phyloP scores from a whole-genome alignment of 2,797 vertebrate species.

The Mormyrops boulengeri region DNA sequence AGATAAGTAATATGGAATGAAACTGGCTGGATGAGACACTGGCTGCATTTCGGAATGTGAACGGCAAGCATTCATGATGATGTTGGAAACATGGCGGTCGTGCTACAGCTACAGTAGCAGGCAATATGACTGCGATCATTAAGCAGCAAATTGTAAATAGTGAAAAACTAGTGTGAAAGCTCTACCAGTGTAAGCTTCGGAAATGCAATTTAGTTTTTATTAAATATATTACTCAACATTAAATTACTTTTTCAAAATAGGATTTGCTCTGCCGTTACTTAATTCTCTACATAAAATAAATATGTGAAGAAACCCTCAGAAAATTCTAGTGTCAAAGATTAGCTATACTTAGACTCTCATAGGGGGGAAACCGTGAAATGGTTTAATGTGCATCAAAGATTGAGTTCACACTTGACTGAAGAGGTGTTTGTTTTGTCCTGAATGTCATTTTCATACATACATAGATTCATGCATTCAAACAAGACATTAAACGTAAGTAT shows the following conservation, averaged over 20 bases:
- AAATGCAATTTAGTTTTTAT: constrained; percentile 43
- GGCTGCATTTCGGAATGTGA: neutral
- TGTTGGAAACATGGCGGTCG: too few species aligned
- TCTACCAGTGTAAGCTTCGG: constrained; percentile 33
- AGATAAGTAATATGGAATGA: neutral
- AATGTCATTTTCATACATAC: neutral
- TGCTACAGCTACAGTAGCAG: neutral
- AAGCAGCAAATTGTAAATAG: constrained; percentile 37
- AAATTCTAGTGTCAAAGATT: neutral
- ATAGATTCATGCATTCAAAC: neutral
- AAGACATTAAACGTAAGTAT: neutral
- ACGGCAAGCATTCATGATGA: neutral
- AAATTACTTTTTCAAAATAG: constrained; percentile 41
- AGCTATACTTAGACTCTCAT: neutral
- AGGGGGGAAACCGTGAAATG: neutral
- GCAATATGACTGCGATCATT: neutral
- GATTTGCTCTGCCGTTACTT: constrained; percentile 28
- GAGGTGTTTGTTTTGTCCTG: neutral
- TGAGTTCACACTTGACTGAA: neutral
- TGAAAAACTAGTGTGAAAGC: constrained; percentile 33
- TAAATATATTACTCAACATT: constrained; percentile 48
- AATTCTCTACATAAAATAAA: constrained; percentile 31
- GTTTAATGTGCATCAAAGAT: neutral
- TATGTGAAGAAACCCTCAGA: neutral
- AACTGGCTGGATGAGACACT: neutral